Percentiles rank a stretch among this genome's conserved stretches.
phyloP scores from a whole-genome alignment of 2,113 vertebrate genomes.

The Coreoperca whiteheadi region DNA sequence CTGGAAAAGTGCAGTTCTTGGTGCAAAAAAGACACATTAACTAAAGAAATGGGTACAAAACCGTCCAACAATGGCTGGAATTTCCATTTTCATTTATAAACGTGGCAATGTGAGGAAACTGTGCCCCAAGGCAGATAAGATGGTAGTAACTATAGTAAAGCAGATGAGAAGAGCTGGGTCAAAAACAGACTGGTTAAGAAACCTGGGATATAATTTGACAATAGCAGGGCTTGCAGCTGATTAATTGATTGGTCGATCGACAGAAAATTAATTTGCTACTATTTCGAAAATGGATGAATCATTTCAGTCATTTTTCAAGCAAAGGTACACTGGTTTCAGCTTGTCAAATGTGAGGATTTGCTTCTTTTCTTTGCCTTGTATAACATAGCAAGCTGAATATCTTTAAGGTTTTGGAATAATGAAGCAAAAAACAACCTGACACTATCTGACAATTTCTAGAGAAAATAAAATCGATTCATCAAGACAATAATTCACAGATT shows the following conservation, averaged over 20 bases:
- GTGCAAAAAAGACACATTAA: neutral
- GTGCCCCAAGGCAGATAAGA: neutral
- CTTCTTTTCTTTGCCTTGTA: neutral
- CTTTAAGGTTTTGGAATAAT: no score
- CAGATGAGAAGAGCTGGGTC: neutral
- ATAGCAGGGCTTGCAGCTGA: neutral
- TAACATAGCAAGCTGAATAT: no score
- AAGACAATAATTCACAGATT: no score
- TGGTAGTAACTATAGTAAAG: no score
- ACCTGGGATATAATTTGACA: neutral
- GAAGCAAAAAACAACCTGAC: no score
- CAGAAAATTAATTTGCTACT: neutral
- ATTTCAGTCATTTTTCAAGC: no score
- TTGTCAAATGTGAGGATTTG: neutral
- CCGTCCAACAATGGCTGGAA: neutral
- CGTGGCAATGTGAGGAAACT: neutral
- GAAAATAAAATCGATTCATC: no score
- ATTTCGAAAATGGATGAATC: no score
- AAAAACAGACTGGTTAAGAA: neutral
- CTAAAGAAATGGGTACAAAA: neutral
- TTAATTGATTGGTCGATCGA: fast-evolving
- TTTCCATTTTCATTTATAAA: neutral
- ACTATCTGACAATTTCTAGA: no score
- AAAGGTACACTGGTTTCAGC: neutral
- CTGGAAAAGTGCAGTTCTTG: neutral